A percentile compares a stretch with the other conserved stretches of the same genome.
phyloP scores from a whole-genome alignment of 1,140 invertebrate species.

The Colletes latitarsis region DNA sequence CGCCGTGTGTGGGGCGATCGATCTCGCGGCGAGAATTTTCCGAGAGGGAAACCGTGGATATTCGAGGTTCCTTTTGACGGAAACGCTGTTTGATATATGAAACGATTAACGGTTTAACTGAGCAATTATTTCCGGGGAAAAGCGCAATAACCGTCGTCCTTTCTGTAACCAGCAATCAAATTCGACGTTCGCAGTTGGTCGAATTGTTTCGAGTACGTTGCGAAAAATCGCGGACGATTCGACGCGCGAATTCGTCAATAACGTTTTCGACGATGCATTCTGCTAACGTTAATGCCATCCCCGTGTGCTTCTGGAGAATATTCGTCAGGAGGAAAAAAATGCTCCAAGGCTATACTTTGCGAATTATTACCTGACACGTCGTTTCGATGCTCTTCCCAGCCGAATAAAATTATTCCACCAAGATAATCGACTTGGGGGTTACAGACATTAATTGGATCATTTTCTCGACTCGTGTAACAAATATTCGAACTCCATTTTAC shows the following conservation, averaged over 20 bases:
- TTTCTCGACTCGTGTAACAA: too few species aligned
- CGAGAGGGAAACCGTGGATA: slow-evolving; percentile 6
- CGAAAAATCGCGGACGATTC: slow-evolving; percentile 26
- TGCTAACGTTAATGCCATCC: slow-evolving; percentile 10
- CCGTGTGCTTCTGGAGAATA: not conserved
- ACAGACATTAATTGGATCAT: too few species aligned
- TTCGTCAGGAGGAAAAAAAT: too few species aligned
- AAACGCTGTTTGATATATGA: slow-evolving; percentile 37
- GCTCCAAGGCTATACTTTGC: too few species aligned
- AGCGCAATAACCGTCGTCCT: slow-evolving; percentile 45
- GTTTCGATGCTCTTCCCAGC: too few species aligned
- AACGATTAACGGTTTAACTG: slow-evolving; percentile 50
- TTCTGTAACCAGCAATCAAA: slow-evolving; percentile 50
- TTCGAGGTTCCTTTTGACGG: slow-evolving; percentile 36
- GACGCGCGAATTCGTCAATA: slow-evolving; percentile 6
- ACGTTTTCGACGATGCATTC: slow-evolving; percentile 10
- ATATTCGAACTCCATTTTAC: too few species aligned
- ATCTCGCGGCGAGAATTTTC: slow-evolving; percentile 28
- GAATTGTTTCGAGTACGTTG: slow-evolving; percentile 26
- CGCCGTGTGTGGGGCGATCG: not conserved
- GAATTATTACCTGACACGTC: too few species aligned
- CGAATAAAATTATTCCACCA: too few species aligned
- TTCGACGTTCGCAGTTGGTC: slow-evolving; percentile 31
- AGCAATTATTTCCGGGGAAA: slow-evolving; percentile 50
- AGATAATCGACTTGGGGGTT: too few species aligned